These are phyloP conservation scores for Aleiodes sp. DNA, from an alignment of 1,140 invertebrate species.

Conservation along the genomic window DNA sequence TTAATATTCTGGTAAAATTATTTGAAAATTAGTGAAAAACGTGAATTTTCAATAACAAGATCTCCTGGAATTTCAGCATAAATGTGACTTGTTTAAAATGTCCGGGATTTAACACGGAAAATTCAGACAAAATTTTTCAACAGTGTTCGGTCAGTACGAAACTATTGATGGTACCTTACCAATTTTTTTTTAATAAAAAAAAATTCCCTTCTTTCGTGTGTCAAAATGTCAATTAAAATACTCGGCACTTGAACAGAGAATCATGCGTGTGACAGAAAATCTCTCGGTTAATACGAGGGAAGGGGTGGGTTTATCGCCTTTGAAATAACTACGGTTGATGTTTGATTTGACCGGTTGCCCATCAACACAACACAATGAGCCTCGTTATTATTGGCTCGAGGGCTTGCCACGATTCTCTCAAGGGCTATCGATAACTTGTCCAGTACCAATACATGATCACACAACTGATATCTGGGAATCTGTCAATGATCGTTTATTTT, in stretches of 20 bases:
- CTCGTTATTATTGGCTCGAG: conserved; percentile 50
- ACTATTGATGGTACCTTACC: too few relatives aligned
- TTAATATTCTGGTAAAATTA: too few relatives aligned
- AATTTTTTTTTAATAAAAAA: too few relatives aligned
- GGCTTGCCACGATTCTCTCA: conserved; percentile 21
- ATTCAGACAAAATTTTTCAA: too few relatives aligned
- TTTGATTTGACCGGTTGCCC: conserved; percentile 55
- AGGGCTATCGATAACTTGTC: conserved; percentile 56
- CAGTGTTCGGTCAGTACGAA: too few relatives aligned
- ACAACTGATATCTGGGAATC: not conserved
- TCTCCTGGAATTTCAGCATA: too few relatives aligned
- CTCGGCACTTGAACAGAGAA: conserved; percentile 37
- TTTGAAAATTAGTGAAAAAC: too few relatives aligned
- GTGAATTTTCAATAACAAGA: too few relatives aligned
- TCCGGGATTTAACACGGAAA: too few relatives aligned
- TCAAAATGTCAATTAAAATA: not conserved
- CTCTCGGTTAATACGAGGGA: conserved; percentile 48
- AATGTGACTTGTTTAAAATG: too few relatives aligned
- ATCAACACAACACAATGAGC: conserved; percentile 55
- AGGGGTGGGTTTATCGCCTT: not conserved
- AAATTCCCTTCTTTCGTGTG: conserved; percentile 28
- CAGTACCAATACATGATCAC: conserved; percentile 37
- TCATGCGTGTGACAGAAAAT: conserved; percentile 63
- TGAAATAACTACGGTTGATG: conserved; percentile 4
- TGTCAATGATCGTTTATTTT: not conserved